Evolutionary conservation across 2,113 vertebrate genomes (phyloP).

Genomic region (Lathamus discolor): DNA sequence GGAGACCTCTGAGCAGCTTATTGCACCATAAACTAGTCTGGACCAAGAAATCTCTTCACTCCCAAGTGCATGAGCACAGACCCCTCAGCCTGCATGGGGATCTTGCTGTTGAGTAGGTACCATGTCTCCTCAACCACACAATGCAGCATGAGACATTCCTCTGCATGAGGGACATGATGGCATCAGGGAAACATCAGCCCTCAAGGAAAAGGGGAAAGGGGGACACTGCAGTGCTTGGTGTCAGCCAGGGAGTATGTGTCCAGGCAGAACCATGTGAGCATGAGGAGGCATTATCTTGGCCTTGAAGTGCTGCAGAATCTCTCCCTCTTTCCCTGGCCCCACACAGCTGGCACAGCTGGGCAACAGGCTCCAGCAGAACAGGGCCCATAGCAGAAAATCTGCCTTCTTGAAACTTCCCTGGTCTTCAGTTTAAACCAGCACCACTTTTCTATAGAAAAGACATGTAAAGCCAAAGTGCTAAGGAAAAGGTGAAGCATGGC

Average conservation of each 20-base stretch:
- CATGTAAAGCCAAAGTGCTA: neutral
- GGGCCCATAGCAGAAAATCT: neutral
- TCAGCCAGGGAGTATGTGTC: neutral
- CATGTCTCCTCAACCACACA: neutral
- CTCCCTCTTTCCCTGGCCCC: neutral
- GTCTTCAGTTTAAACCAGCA: neutral
- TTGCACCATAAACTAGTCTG: neutral
- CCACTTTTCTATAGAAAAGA: neutral
- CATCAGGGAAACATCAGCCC: neutral
- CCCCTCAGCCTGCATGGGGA: neutral
- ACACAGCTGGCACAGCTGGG: neutral
- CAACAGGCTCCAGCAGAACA: neutral
- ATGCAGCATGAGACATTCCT: neutral
- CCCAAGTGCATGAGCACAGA: neutral
- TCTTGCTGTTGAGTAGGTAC: neutral
- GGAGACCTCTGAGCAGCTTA: neutral
- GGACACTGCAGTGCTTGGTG: neutral
- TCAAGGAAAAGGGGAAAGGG: neutral
- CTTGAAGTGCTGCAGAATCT: neutral
- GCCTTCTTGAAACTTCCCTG: neutral
- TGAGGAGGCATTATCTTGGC: neutral
- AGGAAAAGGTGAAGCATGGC: neutral
- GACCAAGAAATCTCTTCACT: neutral
- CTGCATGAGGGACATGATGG: neutral
- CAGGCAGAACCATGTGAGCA: neutral